Conservation (phyloP, 2,113 vertebrate genomes). For the Vanacampus margaritifer region DNA sequence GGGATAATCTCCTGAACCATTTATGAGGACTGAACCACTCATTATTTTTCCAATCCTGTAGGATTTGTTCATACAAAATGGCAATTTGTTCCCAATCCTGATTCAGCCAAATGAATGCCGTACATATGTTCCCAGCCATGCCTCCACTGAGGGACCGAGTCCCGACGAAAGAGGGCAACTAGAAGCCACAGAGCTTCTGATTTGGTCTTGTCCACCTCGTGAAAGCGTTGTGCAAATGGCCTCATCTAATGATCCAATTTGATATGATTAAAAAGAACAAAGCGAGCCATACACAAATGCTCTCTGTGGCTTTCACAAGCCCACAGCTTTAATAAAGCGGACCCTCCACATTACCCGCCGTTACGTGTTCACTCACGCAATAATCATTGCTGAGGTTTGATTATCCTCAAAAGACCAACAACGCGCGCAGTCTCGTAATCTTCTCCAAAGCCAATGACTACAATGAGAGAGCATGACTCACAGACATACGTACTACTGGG, state of each 20-base stretch:
- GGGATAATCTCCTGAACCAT: conserved; percentile 53
- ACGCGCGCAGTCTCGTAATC: conserved; percentile 36
- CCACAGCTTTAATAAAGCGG: conserved; percentile 3
- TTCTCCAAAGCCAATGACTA: conserved; percentile 43
- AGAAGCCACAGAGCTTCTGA: conserved; percentile 52
- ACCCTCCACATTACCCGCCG: conserved; percentile 10
- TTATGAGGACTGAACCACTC: conserved; percentile 53
- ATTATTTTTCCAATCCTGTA: conserved; percentile 57
- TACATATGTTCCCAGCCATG: conserved; percentile 35
- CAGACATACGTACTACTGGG: background rate
- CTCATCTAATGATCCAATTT: conserved; percentile 61
- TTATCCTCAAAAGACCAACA: conserved; percentile 32
- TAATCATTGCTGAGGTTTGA: conserved; percentile 46
- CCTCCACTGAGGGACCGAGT: conserved; percentile 22
- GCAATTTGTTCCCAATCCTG: conserved; percentile 56
- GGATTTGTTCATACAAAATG: conserved; percentile 60
- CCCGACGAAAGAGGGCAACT: conserved; percentile 42
- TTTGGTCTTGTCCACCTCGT: conserved; percentile 54
- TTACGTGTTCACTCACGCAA: conserved; percentile 31
- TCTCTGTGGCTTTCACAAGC: background rate
- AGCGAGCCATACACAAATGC: conserved; percentile 22
- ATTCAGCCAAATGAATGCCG: conserved; percentile 49
- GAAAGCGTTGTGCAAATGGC: conserved; percentile 58
- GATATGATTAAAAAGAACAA: conserved; percentile 65
- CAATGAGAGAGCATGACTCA: conserved; percentile 20